A percentile compares a stretch with the other conserved stretches of the same genome.
Conservation (phyloP, 2,888 invertebrate genomes). For the Lordiphosa andalusiaca region DNA sequence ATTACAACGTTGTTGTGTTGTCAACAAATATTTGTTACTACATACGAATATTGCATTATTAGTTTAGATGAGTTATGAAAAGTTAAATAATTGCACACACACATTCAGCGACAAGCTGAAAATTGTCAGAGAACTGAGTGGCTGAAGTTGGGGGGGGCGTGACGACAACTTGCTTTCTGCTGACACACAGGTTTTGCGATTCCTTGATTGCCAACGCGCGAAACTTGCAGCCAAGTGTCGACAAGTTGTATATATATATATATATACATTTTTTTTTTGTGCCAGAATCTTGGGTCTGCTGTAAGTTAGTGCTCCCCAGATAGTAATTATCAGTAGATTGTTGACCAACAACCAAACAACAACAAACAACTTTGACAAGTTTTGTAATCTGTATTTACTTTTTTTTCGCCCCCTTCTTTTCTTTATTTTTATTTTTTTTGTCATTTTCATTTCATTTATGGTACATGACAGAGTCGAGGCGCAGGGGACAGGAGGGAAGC, state of each 20-base stretch:
- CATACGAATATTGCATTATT: conserved; percentile 61
- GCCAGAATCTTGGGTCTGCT: conserved; percentile 24
- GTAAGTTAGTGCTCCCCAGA: conserved; percentile 73
- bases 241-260: conserved; percentile 27
- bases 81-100: conserved; percentile 63
- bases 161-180: conserved; percentile 41
- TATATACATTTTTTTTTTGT: conserved; percentile 1
- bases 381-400: conserved; percentile 19
- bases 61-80: conserved; percentile 64
- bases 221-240: conserved; percentile 39
- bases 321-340: conserved; percentile 74
- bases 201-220: conserved; percentile 52
- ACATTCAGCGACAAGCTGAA: conserved; percentile 13
- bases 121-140: conserved; percentile 16
- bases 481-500: too few relatives aligned
- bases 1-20: conserved; percentile 44
- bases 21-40: conserved; percentile 65
- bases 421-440: too few relatives aligned
- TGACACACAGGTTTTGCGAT: conserved; percentile 50
- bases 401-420: too few relatives aligned
- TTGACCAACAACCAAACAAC: conserved; percentile 33
- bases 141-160: conserved; percentile 2
- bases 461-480: too few relatives aligned
- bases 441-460: too few relatives aligned
- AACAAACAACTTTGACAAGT: conserved; percentile 63